Evolutionary conservation across 2,113 vertebrate species (phyloP).

Genomic region (Eulemur macaco): DNA sequence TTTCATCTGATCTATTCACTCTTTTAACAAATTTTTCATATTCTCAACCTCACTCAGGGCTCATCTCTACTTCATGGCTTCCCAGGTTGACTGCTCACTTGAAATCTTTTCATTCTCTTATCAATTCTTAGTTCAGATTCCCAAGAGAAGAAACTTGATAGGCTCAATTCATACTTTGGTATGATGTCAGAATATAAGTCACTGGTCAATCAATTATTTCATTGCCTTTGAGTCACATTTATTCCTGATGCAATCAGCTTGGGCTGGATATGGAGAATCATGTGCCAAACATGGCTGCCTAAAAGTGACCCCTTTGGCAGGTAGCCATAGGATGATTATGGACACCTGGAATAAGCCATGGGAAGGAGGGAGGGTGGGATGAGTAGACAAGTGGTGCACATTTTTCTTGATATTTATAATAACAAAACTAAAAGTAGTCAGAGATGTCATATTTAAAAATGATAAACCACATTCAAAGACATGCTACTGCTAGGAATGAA

Average conservation of each 20-base stretch:
- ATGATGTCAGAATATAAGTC: background rate
- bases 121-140: background rate
- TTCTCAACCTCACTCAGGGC: background rate
- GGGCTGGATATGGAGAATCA: background rate
- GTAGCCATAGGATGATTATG: no score
- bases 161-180: background rate
- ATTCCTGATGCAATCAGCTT: background rate
- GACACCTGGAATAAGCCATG: background rate
- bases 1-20: background rate
- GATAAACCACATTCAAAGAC: background rate
- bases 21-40: background rate
- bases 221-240: background rate
- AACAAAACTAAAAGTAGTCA: background rate
- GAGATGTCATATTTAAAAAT: background rate
- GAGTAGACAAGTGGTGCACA: background rate
- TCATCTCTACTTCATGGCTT: background rate
- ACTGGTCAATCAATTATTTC: background rate
- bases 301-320: background rate
- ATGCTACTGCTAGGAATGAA: background rate
- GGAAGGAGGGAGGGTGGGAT: background rate
- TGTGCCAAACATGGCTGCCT: background rate
- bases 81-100: background rate
- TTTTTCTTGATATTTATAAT: conserved; percentile 2
- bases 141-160: background rate
- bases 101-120: background rate